Conservation (phyloP, 2,888 invertebrate genomes). For the Andrena trimmerana region DNA sequence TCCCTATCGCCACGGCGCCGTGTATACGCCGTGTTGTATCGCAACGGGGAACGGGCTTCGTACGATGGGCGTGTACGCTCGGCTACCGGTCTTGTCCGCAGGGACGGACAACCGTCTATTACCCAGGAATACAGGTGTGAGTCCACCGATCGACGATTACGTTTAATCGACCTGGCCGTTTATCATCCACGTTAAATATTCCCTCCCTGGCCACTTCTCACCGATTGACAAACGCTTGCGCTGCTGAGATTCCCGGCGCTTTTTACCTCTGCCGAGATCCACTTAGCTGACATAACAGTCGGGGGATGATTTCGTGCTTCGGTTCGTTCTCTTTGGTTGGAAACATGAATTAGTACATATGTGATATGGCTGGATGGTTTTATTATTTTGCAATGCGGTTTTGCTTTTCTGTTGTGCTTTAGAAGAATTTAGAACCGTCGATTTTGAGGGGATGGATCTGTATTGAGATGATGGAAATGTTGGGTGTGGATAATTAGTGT, state of each 20-base stretch:
- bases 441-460: too few species aligned
- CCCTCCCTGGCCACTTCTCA: neutral
- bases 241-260: neutral
- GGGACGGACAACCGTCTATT: conserved; percentile 71
- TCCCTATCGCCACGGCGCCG: conserved; percentile 55
- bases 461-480: too few species aligned
- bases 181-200: conserved; percentile 53
- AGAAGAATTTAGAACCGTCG: too few species aligned
- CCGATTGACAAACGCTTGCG: conserved; percentile 25
- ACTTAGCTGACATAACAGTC: too few species aligned
- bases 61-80: conserved; percentile 69
- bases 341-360: too few species aligned
- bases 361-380: too few species aligned
- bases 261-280: neutral
- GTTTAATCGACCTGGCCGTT: conserved; percentile 59
- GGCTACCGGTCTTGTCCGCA: conserved; percentile 73
- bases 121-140: conserved; percentile 68
- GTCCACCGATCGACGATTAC: conserved; percentile 59
- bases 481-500: too few species aligned
- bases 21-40: conserved; percentile 62
- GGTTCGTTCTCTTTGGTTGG: too few species aligned
- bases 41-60: conserved; percentile 52
- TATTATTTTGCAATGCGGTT: too few species aligned
- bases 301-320: too few species aligned
- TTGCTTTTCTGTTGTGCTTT: too few species aligned